These are phyloP conservation scores for Merops nubicus DNA, from an alignment of 2,113 vertebrate species.

Conservation along the genomic window DNA sequence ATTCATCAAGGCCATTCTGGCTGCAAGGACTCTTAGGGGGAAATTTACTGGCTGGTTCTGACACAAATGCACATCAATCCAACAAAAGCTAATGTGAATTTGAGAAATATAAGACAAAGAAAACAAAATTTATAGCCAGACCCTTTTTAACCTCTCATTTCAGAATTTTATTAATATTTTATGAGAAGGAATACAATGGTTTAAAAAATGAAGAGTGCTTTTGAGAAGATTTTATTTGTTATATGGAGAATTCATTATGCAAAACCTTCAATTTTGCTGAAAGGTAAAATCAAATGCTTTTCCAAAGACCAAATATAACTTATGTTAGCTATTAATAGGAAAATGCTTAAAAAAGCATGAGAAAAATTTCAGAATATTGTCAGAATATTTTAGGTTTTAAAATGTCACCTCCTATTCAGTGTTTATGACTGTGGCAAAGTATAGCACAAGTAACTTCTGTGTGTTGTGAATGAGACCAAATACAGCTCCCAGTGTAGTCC, in stretches of 20 bases:
- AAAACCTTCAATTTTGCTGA: neutral
- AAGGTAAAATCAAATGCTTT: neutral
- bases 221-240: neutral
- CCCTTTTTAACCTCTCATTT: neutral
- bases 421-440: neutral
- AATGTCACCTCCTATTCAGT: neutral
- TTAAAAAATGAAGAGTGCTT: neutral
- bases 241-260: neutral
- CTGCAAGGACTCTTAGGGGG: neutral
- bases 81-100: neutral
- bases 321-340: neutral
- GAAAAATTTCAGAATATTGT: neutral
- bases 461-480: neutral
- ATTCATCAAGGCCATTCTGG: neutral
- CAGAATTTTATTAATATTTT: neutral
- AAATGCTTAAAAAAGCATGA: neutral
- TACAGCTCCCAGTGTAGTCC: neutral
- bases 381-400: neutral
- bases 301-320: neutral
- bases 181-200: neutral
- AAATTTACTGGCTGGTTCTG: neutral
- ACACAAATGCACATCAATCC: neutral
- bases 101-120: neutral
- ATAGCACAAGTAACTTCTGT: neutral
- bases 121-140: neutral